These are phyloP conservation scores for Dendrophyllia cribrosa DNA, from an alignment of 64 coral and sea anemone species.

Conservation along the genomic window DNA sequence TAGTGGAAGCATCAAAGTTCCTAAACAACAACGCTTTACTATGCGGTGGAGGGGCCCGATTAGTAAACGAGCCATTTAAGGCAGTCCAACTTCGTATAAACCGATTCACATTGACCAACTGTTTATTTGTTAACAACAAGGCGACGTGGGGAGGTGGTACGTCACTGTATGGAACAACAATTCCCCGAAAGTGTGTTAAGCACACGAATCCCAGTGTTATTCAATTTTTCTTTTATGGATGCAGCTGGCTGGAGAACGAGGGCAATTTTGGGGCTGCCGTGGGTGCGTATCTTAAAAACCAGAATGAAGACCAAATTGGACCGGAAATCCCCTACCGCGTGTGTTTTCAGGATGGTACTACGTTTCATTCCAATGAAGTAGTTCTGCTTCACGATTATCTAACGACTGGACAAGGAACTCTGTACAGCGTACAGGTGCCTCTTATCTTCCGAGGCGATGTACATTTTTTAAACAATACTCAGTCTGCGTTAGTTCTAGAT, in stretches of 20 bases:
- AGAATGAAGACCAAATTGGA: constrained; percentile 76
- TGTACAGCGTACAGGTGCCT: constrained; percentile 70
- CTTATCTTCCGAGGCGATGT: constrained; percentile 45
- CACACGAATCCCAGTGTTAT: neutral
- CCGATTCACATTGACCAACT: constrained; percentile 16
- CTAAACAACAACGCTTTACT: constrained; percentile 60
- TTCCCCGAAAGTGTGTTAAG: neutral
- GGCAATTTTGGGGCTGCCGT: constrained; percentile 78
- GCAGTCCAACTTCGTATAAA: neutral
- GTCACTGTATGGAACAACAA: constrained; percentile 71
- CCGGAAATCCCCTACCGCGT: constrained; percentile 72
- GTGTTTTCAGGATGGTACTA: constrained; percentile 48
- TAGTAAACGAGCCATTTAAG: constrained; percentile 34
- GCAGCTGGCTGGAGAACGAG: constrained; percentile 52
- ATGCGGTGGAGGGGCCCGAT: constrained; percentile 68
- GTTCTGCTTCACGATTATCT: neutral
- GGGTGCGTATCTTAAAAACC: constrained; percentile 68
- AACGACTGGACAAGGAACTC: constrained; percentile 68
- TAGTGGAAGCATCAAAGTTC: constrained; percentile 44
- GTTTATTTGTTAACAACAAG: constrained; percentile 50
- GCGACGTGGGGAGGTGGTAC: constrained; percentile 74
- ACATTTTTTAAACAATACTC: constrained; percentile 41
- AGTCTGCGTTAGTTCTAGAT: constrained; percentile 80
- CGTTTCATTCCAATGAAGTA: constrained; percentile 51
- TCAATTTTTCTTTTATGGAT: constrained; percentile 39